Evolutionary conservation across 2,797 vertebrate species (phyloP), one percentile per base, ranked within the genome.

Genomic region (Tiaroga cobitis): DNA sequence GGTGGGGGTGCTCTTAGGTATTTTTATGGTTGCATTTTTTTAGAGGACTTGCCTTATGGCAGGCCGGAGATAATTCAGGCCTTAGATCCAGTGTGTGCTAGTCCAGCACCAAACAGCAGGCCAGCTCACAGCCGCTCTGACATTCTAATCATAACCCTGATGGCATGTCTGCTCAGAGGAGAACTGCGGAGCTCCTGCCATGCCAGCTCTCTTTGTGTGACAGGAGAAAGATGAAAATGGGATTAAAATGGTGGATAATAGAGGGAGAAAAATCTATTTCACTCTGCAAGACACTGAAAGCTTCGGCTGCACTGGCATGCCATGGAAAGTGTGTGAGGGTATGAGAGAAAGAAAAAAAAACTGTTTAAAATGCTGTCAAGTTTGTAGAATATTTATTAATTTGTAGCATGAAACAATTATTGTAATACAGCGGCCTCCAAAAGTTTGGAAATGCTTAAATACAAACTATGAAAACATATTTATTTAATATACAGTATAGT

Each of bases 141-240:
- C 91, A 92, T 93, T 92, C 91, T 94, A 92, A 94, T 94, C 94
- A 92, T 93, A 92, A 94, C 90, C 90, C 79, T 90, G 69, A 88
- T 91, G 89, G 86, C 88, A 89, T 92, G 86, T 85, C 88, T 91
- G 92, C 95, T 95, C 93, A 89, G 91, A 90, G 88, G 89, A 91
- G 91, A 72, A 92, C 92, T 90, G 89, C 87, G 82, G 92, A 94
- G 92, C 90, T 91, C 93, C 93, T 90, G 92, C 91, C 78, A 90
- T 89, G 92, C 88, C 51, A 84, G 85, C 73, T 93, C 89, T 89
- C 86, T 93, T 95, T 94, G 92, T 94, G 88, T 88, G 39, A 15
- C 39, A 49, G 90, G 83, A 92, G 89, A 92, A 90, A 91, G 90
- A 91, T 85, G 78, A 88, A 73, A 91, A 90, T 90, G 43, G 88